Base-by-base conservation (phyloP, 2,797 vertebrate genomes). In the Lepidocolaptes lacrymiger region DNA sequence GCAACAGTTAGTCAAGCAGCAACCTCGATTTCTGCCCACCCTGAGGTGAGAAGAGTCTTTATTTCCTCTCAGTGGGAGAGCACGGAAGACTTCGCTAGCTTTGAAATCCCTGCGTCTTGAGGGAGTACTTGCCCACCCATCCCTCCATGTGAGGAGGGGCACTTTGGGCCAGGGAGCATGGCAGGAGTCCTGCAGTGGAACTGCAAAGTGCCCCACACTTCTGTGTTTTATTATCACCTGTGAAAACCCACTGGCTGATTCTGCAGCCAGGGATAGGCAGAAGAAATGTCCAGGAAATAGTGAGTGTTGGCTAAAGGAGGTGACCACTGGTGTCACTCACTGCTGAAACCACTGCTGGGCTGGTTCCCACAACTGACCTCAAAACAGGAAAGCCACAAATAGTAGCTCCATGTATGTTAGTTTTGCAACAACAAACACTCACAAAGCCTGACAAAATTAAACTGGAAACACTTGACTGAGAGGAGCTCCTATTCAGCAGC, bases 41-140 rank as follows among this genome's bases (percentile, higher is more conserved):
- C 20, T 30, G 26, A 49, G 28, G 48, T 1, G 1, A 68, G 39
- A 27, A 13, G 27, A 17, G 3, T 24, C 55, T 56, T 64, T 51
- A 28, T 43, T 59, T 8, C 13, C 24, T 44, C 14, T 16, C 32
- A 0, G 0, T 22, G 56, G 11, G 49, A 28, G 6, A 52, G 32
- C 14, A 52, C 34, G 24, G 24, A 69, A 69, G 43, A 0, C 22
- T 74, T 81, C 19, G 10, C 39, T 34, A n/a, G 15, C 6, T 2
- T 10, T 39, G 64, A 52, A 69, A 52, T 37, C 34, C 6, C 1
- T 0, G 0, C 16, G 26, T n/a, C 19, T 26, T n/a, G 23, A 48
- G 13, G 32, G 6, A 26, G 22, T 26, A 27, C 20, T 6, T 54
- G 28, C 5, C 4, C 4, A 20, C 13, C 12, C 2, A 2, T 15